Percentiles rank a stretch among this genome's conserved stretches.
Conservation (phyloP, 2,113 vertebrate genomes). For the Tenebrosternarchus preto region DNA sequence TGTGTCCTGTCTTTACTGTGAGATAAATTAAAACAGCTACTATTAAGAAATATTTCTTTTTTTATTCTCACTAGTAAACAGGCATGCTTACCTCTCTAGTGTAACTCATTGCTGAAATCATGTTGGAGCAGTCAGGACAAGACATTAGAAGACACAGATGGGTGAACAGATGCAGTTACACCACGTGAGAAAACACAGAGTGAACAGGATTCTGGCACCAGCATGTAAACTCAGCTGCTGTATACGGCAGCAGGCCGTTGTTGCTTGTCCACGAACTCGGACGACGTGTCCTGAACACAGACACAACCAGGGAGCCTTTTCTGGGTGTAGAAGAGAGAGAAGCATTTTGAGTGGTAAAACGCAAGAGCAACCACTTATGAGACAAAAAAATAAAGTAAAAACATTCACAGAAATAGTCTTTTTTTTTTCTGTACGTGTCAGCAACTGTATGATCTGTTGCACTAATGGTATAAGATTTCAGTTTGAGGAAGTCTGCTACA, state of each 20-base stretch:
- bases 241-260: background rate
- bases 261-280: background rate
- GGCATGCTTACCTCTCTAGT: background rate
- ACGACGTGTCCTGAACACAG: background rate
- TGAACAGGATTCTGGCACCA: background rate
- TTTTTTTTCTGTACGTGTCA: background rate
- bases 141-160: background rate
- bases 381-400: background rate
- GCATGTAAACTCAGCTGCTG: constrained; percentile 5
- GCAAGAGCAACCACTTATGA: constrained; percentile 9
- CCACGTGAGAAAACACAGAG: background rate
- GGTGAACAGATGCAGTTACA: background rate
- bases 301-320: constrained; percentile 1
- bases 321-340: background rate
- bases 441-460: background rate
- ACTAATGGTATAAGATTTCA: background rate
- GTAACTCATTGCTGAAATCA: background rate
- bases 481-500: background rate
- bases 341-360: constrained; percentile 3
- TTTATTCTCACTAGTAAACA: background rate
- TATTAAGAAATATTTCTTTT: too few species aligned
- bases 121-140: background rate
- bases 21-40: too few species aligned
- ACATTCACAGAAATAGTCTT: constrained; percentile 6
- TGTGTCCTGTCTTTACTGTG: too few species aligned